A percentile compares a stretch with the other conserved stretches of the same genome.
phyloP scores from a whole-genome alignment of 2,113 vertebrate species.

The Petroica traversi region DNA sequence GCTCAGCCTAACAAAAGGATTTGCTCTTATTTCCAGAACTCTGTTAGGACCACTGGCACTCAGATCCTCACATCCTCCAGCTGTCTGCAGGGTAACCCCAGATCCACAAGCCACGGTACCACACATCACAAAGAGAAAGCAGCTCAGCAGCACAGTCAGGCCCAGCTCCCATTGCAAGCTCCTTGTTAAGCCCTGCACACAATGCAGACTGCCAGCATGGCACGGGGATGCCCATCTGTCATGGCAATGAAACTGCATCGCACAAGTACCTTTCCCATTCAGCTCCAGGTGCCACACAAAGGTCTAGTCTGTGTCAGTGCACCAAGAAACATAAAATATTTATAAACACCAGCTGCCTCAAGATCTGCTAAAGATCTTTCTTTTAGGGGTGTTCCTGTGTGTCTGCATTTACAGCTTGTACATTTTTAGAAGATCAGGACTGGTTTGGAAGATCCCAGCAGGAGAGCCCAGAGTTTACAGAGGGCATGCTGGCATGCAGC shows the following conservation, averaged over 20 bases:
- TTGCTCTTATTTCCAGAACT: neutral
- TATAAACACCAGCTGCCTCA: constrained; percentile 11
- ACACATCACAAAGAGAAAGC: neutral
- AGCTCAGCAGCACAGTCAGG: neutral
- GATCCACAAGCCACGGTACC: fast-evolving
- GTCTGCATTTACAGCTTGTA: neutral
- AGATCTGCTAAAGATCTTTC: neutral
- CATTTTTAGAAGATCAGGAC: neutral
- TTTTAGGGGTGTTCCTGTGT: neutral
- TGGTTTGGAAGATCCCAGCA: neutral
- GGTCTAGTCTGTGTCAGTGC: neutral
- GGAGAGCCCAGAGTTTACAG: neutral
- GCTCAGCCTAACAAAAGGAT: neutral
- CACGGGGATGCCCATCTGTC: neutral
- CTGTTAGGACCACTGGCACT: neutral
- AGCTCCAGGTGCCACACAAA: neutral
- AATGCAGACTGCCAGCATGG: neutral
- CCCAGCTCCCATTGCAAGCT: neutral
- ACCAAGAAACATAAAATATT: neutral
- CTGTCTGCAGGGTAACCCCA: neutral
- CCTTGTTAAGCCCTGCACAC: neutral
- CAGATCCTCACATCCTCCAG: neutral
- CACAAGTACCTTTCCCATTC: neutral
- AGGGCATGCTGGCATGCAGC: neutral
- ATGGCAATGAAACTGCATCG: neutral